Base-by-base conservation (phyloP, 2,888 invertebrate genomes). In the Orchesellides sinensis region DNA sequence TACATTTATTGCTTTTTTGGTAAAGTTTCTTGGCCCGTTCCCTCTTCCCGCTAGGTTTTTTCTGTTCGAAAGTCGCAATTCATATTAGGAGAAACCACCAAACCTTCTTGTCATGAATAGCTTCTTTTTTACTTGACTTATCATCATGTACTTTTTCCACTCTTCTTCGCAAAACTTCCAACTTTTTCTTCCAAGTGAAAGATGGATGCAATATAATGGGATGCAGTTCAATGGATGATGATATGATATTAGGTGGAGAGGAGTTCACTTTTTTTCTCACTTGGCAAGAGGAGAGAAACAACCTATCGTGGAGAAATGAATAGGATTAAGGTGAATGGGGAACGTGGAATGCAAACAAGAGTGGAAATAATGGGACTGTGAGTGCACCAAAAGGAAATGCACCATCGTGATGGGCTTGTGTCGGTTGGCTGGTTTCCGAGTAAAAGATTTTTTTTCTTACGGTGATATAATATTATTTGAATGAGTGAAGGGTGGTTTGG, bases 321-420 rank as follows among this genome's bases (percentile, higher is more conserved):
- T 74, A n/a, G 65, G 74, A 74, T 74, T 47, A 74, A 52, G 49
- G 32, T 14, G 40, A 74, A 75, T 66, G 40, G 66, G 56, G 75
- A 75, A 75, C 59, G 47, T 77, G 68, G 32, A 59, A 77, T 68
- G 68, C 66, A 75, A 75, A 75, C 66, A 66, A 56, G 59, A 40
- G 45, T 72, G 10, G 35, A 12, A 35, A 4, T 99, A 99, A 90
- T 97, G 97, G 89, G 93, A 95, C 70, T 92, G 93, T 0, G 91
- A 47, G 17, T 49, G 49, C 19, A 21, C 17, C 17, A 23, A 32
- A 17, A 17, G 47, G 25, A 27, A 47, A n/a, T 47, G 27, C 17
- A 25, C 17, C 4, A 27, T 66, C 12, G 14, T 25, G 25, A 68
- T n/a, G 52, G 52, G 10, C 29, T 47, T 72, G n/a, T n/a, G 2